Evolutionary conservation across 2,797 vertebrate species (phyloP).

Genomic region (Pseudocheirus occidentalis): DNA sequence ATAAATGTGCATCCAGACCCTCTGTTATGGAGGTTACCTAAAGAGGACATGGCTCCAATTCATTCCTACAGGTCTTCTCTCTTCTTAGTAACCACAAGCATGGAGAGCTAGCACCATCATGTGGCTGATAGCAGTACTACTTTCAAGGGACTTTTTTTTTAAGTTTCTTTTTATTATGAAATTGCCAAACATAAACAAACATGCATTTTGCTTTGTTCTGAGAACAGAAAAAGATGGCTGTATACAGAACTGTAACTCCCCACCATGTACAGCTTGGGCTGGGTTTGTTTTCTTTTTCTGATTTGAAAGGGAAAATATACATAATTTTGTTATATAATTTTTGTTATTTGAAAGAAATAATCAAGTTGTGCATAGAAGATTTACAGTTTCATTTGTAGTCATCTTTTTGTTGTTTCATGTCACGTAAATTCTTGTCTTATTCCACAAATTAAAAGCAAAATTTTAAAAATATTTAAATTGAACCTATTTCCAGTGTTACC

Average conservation of each 20-base stretch:
- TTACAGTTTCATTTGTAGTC: not conserved
- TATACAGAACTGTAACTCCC: not conserved
- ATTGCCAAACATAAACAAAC: not conserved
- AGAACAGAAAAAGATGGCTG: not conserved
- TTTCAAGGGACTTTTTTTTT: not conserved
- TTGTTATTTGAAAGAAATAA: not conserved
- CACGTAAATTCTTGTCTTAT: not conserved
- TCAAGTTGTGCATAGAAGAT: not conserved
- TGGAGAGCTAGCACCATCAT: conserved; percentile 64
- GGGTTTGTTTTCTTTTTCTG: not conserved
- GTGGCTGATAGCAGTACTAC: fast-evolving
- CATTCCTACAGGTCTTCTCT: fast-evolving
- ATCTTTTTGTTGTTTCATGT: not conserved
- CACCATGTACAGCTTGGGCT: not conserved
- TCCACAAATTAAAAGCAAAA: not conserved
- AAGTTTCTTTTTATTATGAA: not conserved
- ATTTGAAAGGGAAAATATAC: not conserved
- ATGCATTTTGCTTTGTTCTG: not conserved
- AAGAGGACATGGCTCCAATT: fast-evolving
- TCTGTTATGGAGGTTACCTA: not conserved
- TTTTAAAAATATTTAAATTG: not conserved
- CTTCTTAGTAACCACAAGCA: not conserved
- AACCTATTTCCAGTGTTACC: not conserved
- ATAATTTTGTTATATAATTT: not conserved
- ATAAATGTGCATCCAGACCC: fast-evolving